Conservation (phyloP, 2,888 invertebrate genomes). For the Zaprionus obscuricornis region DNA sequence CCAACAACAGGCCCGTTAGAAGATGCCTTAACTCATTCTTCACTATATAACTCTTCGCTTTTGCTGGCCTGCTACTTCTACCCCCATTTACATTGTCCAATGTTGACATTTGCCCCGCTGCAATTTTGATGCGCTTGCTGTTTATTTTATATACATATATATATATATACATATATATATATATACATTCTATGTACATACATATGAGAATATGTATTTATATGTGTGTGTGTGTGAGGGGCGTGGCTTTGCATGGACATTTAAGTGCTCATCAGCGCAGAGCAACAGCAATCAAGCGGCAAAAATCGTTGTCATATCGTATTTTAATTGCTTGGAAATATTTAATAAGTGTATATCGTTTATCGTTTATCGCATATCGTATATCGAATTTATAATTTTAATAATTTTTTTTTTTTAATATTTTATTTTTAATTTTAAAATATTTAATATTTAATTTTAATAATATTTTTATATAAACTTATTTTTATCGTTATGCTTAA, state of each 20-base stretch:
- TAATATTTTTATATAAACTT: too few species aligned
- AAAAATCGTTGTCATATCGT: slow-evolving; percentile 35
- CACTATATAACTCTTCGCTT: neutral
- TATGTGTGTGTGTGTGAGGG: slow-evolving; percentile 2
- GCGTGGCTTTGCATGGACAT: slow-evolving; percentile 18
- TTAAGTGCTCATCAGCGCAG: slow-evolving; percentile 32
- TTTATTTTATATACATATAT: slow-evolving; percentile 19
- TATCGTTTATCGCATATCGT: too few species aligned
- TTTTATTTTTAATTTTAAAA: too few species aligned
- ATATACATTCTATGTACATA: neutral
- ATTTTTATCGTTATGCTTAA: too few species aligned
- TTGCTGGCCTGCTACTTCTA: too few species aligned
- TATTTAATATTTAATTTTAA: too few species aligned
- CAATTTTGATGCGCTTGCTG: slow-evolving; percentile 35
- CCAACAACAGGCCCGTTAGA: neutral
- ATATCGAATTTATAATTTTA: slow-evolving; percentile 3
- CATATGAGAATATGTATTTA: neutral
- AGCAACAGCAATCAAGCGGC: slow-evolving; percentile 31
- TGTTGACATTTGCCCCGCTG: slow-evolving; percentile 50
- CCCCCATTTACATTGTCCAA: slow-evolving; percentile 17
- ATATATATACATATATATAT: neutral
- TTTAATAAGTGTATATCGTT: slow-evolving; percentile 32
- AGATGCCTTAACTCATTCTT: too few species aligned
- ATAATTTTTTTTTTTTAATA: too few species aligned
- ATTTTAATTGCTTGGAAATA: slow-evolving; percentile 32